These are phyloP conservation scores for Apostichopus parvimensis DNA, from an alignment of 35 echinoderm and acorn worm genomes.

Conservation along the genomic window DNA sequence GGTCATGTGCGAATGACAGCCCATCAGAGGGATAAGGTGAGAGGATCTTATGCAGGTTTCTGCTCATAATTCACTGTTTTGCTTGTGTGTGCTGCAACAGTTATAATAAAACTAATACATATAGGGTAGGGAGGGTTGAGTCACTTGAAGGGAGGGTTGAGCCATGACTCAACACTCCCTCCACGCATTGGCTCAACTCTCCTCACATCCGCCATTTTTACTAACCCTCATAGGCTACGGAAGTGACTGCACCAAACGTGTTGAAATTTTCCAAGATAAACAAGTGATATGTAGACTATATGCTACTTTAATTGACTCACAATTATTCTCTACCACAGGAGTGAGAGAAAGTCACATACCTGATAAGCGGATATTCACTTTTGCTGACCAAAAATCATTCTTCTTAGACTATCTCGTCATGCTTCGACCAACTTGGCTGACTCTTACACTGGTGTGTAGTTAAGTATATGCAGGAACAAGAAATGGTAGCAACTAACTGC, in stretches of 20 bases:
- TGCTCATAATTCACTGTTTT: too few relatives aligned
- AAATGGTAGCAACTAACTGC: background rate
- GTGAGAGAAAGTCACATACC: background rate
- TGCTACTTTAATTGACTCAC: too few relatives aligned
- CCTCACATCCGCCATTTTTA: background rate
- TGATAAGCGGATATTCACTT: constrained; percentile 43
- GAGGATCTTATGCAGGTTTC: too few relatives aligned
- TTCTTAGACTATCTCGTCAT: constrained; percentile 5
- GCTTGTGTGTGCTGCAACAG: too few relatives aligned
- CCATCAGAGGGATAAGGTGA: too few relatives aligned
- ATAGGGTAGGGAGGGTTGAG: constrained; percentile 6
- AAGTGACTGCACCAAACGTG: constrained; percentile 31
- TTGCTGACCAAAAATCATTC: constrained; percentile 23
- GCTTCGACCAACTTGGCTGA: background rate
- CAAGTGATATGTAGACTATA: background rate
- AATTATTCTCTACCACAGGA: too few relatives aligned
- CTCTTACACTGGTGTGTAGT: background rate
- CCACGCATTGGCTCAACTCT: background rate
- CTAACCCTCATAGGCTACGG: background rate
- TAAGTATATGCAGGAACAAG: background rate
- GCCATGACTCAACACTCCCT: constrained; percentile 20
- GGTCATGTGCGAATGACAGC: too few relatives aligned
- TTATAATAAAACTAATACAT: background rate
- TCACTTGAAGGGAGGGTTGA: constrained; percentile 47
- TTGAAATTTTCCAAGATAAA: constrained; percentile 13